These are phyloP conservation scores for Sylvilagus bachmani DNA, from an alignment of 2,113 vertebrate genomes.

Conservation along the genomic window DNA sequence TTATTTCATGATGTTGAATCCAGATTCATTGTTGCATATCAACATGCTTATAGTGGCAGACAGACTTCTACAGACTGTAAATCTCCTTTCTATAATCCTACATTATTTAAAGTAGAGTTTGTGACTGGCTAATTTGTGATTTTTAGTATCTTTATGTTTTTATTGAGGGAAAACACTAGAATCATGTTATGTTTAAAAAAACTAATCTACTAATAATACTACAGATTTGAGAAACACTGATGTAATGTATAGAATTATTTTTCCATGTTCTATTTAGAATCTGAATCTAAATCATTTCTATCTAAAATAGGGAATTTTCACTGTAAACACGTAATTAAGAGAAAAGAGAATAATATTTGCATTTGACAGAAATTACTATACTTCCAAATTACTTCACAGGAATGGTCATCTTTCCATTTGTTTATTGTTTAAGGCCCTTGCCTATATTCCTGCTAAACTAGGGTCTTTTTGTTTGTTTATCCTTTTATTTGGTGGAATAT, in stretches of 20 bases:
- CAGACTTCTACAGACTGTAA: background rate
- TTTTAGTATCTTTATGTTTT: constrained; percentile 13
- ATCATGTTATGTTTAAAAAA: background rate
- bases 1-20: background rate
- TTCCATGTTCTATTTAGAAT: background rate
- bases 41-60: background rate
- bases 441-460: too few species aligned
- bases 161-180: background rate
- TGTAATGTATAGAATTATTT: background rate
- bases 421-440: too few species aligned
- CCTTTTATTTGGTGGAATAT: too few species aligned
- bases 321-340: background rate
- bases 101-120: background rate
- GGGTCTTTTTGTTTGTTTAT: too few species aligned
- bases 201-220: background rate
- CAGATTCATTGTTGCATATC: background rate
- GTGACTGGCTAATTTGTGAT: background rate
- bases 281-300: background rate
- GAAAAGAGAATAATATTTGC: background rate
- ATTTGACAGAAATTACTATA: background rate
- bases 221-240: background rate
- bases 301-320: background rate
- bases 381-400: background rate
- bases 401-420: background rate
- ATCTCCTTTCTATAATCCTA: background rate